Evolutionary conservation across 1,140 invertebrate genomes (phyloP).

Genomic region (Drosophila simulans): DNA sequence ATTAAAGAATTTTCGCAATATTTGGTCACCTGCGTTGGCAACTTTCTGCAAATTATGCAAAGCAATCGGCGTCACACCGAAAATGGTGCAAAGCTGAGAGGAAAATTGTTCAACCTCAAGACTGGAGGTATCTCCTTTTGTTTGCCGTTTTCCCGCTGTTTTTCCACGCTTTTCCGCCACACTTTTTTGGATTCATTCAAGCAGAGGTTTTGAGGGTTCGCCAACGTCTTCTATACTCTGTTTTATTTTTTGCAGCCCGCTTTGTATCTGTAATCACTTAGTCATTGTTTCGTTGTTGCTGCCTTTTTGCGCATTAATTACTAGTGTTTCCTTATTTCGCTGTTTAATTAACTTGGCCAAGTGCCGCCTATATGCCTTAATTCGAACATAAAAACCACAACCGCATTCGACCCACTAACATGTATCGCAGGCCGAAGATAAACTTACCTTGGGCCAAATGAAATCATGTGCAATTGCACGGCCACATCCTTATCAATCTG

Average conservation of each 20-base stretch:
- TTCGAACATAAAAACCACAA: constrained; percentile 14
- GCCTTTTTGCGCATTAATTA: constrained; percentile 72
- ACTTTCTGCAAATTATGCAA: constrained; percentile 64
- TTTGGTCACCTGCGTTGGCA: constrained; percentile 38
- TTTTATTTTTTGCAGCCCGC: constrained; percentile 22
- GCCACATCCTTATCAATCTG: constrained; percentile 37
- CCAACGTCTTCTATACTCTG: constrained; percentile 8
- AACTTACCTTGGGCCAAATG: constrained; percentile 51
- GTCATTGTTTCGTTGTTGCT: constrained; percentile 61
- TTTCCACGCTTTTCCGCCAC: constrained; percentile 62
- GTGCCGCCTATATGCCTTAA: constrained; percentile 3
- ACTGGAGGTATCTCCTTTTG: constrained; percentile 32
- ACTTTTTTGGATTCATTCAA: constrained; percentile 65
- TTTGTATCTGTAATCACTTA: constrained; percentile 72
- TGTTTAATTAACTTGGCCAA: constrained; percentile 51
- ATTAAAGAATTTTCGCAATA: constrained; percentile 42
- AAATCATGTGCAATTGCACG: constrained; percentile 30
- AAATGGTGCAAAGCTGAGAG: constrained; percentile 15
- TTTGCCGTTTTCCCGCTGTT: constrained; percentile 22
- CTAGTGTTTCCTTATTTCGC: constrained; percentile 59
- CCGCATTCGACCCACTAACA: constrained; percentile 59
- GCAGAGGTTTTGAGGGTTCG: constrained; percentile 47
- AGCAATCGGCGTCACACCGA: constrained; percentile 45
- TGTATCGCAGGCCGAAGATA: constrained; percentile 44
- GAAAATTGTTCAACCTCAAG: constrained; percentile 32